Evolutionary conservation across 2,113 vertebrate genomes (phyloP).

Genomic region (Choloepus hoffmanni): DNA sequence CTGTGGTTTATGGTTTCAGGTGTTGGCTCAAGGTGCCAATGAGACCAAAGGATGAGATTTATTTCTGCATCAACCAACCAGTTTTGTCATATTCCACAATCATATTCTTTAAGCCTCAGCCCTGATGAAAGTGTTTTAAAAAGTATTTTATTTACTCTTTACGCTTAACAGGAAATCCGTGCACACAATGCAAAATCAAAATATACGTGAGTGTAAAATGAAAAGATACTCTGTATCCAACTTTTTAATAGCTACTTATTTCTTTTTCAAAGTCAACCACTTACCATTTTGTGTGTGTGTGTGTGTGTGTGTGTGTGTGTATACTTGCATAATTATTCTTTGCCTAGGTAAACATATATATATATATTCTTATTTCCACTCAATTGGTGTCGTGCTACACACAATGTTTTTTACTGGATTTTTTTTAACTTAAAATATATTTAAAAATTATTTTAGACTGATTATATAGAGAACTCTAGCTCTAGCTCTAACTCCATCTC

Average conservation of each 20-base stretch:
- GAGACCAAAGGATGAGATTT: not conserved
- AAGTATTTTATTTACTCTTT: not conserved
- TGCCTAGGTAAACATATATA: not conserved
- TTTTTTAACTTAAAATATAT: conserved; percentile 2
- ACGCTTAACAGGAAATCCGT: not conserved
- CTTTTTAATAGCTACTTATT: not conserved
- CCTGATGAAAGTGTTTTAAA: not conserved
- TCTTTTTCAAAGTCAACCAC: not conserved
- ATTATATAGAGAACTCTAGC: not conserved
- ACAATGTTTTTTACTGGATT: not conserved
- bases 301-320: not conserved
- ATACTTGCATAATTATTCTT: not conserved
- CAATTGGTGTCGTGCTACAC: not conserved
- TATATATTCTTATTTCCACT: not conserved
- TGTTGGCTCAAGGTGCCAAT: not conserved
- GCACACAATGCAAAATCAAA: not conserved
- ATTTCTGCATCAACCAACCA: not conserved
- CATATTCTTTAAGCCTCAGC: not conserved
- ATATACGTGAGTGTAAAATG: not conserved
- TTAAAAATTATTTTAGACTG: not conserved
- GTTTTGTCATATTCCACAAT: not conserved
- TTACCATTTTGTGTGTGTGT: not conserved
- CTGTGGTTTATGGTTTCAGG: not conserved
- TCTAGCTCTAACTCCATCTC: not conserved
- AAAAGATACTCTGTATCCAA: not conserved